Percentiles rank a stretch among this genome's conserved stretches.
Evolutionary conservation across 2,888 invertebrate species (phyloP).

Genomic region (Noctua pronuba): DNA sequence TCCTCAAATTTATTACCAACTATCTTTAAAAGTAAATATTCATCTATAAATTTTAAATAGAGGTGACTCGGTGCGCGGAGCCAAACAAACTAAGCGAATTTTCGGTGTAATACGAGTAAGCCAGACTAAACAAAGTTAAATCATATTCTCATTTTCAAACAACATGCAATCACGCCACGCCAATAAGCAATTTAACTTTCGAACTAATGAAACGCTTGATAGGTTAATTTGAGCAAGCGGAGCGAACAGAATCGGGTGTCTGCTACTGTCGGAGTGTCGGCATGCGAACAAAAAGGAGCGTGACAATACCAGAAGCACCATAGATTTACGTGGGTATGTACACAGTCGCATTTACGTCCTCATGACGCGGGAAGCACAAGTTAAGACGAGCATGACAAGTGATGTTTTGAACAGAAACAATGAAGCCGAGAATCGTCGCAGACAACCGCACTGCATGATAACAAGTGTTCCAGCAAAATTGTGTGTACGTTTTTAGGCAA

Average conservation of each 20-base stretch:
- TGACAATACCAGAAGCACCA: slow-evolving; percentile 49
- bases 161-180: slow-evolving; percentile 55
- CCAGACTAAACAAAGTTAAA: slow-evolving; percentile 28
- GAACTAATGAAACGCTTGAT: slow-evolving; percentile 61
- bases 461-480: slow-evolving; percentile 73
- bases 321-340: slow-evolving; percentile 32
- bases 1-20: slow-evolving; percentile 57
- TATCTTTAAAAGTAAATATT: slow-evolving; percentile 46
- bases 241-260: slow-evolving; percentile 28
- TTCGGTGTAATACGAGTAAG: slow-evolving; percentile 32
- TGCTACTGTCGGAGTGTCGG: slow-evolving; percentile 48
- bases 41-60: slow-evolving; percentile 52
- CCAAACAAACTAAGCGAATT: slow-evolving; percentile 10
- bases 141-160: slow-evolving; percentile 46
- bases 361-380: slow-evolving; percentile 49
- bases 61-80: slow-evolving; percentile 21
- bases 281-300: slow-evolving; percentile 45
- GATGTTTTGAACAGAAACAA: slow-evolving; percentile 70
- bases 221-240: slow-evolving; percentile 59
- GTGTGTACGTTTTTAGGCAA: slow-evolving; percentile 73
- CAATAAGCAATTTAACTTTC: slow-evolving; percentile 62
- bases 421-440: slow-evolving; percentile 56
- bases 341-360: slow-evolving; percentile 43
- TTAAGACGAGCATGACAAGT: slow-evolving; percentile 62
- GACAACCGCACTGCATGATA: slow-evolving; percentile 65